Percentiles rank a stretch among this genome's conserved stretches.
These are phyloP conservation scores for Stictocephala bisonia DNA, from an alignment of 2,888 invertebrate genomes.

Conservation along the genomic window DNA sequence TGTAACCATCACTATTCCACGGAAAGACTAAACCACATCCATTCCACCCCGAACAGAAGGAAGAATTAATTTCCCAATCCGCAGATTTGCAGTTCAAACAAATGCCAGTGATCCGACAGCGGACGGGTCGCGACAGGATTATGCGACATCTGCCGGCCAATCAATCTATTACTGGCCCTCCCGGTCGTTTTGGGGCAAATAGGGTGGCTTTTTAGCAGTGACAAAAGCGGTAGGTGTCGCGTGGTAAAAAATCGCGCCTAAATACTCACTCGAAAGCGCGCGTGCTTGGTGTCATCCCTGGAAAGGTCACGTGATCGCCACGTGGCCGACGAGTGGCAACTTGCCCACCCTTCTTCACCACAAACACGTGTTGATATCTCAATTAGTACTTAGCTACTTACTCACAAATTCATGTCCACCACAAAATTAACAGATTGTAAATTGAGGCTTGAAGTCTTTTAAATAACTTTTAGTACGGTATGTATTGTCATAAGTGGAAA, in stretches of 20 bases:
- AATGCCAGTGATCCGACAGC: constrained; percentile 2
- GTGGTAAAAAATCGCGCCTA: constrained; percentile 6
- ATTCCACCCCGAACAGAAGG: background rate
- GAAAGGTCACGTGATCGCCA: constrained; percentile 21
- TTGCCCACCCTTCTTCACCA: too few species aligned
- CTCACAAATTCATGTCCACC: too few species aligned
- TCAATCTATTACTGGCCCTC: constrained; percentile 14
- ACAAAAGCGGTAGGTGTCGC: constrained; percentile 27
- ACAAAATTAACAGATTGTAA: too few species aligned
- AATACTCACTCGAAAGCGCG: constrained; percentile 29
- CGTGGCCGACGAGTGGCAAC: background rate
- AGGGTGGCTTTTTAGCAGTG: background rate
- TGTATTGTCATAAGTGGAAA: too few species aligned
- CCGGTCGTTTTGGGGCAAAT: constrained; percentile 15
- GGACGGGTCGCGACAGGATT: background rate
- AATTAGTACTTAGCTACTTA: too few species aligned
- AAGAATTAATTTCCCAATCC: constrained; percentile 27
- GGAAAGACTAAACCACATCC: too few species aligned
- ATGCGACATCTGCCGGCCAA: constrained; percentile 31
- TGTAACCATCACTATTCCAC: too few species aligned
- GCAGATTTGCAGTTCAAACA: constrained; percentile 20
- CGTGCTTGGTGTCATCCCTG: constrained; percentile 8
- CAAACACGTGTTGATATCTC: too few species aligned
- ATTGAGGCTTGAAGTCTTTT: too few species aligned
- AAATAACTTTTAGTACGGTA: too few species aligned